Base-by-base conservation (phyloP, 2,113 vertebrate species). In the Leptobrachium leishanense region DNA sequence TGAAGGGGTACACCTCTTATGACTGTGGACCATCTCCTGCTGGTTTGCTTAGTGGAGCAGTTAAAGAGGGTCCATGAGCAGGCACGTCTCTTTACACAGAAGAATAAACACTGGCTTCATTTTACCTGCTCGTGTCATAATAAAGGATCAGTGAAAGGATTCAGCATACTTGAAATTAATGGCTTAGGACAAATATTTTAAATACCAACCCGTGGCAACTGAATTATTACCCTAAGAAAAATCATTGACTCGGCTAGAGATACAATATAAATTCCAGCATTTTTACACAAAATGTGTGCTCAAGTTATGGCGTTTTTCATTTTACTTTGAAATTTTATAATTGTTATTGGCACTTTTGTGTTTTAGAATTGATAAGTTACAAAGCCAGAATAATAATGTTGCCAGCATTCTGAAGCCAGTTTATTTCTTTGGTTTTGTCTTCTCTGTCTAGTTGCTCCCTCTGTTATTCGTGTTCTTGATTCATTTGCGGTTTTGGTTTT, bases 1-100 rank as follows among this genome's bases (percentile, higher is more conserved):
- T 74, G 77, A 80, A 74, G 63, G 67, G 62, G 53, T 74, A 15
- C 62, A 73, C 77, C 77, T 72, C 76, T 77, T 43, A 13, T 39
- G 54, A n/a, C 66, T 77, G 53, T 77, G 66, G 67, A 68, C 50
- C 66, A 15, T 66, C 55, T 67, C 43, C 7, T 15, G 67, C 3
- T 67, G n/a, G 41, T 77, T 64, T 79, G 43, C 68, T 79, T 40
- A 79, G 59, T 50, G 9, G 68, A 65, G 68, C 68, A 70, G 76
- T 71, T 53, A 72, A 43, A 77, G 31, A 55, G 13, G 42, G 55
- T 63, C 76, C 43, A 63, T 2, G 69, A 59, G 31, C 31, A 39
- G 76, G 50, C 76, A 77, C 13, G 67, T 63, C 67, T 77, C 76
- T 70, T 50, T 77, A 70, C 68, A 57, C 55, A 50, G 55, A 42